phyloP scores from a whole-genome alignment of 92 coral and sea anemone genomes.

The Porites evermanni region DNA sequence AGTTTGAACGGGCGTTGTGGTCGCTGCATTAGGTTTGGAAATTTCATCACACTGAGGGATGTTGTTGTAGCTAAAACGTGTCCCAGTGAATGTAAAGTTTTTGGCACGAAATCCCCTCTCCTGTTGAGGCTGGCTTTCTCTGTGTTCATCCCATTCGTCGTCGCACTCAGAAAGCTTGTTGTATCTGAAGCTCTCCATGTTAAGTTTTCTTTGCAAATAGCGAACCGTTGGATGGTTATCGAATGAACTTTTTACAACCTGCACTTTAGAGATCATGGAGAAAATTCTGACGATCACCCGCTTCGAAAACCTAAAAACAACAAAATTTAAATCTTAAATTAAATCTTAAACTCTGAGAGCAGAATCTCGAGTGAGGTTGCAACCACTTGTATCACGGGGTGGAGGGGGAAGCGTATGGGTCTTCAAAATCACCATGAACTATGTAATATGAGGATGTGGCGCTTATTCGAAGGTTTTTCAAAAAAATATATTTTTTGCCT shows the following conservation, averaged over 20 bases:
- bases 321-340: not conserved
- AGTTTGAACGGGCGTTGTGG: not conserved
- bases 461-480: no score
- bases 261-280: slow-evolving; percentile 28
- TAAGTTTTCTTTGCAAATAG: slow-evolving; percentile 14
- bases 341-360: no score
- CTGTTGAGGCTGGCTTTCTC: not conserved
- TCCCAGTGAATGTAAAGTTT: not conserved
- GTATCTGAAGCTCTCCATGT: slow-evolving; percentile 3
- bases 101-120: not conserved
- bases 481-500: no score
- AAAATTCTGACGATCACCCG: not conserved
- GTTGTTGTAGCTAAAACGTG: not conserved
- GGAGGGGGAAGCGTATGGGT: no score
- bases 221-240: slow-evolving; percentile 13
- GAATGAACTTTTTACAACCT: slow-evolving; percentile 1
- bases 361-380: no score
- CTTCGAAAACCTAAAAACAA: not conserved
- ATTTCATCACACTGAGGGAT: not conserved
- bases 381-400: no score
- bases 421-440: no score
- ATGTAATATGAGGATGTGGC: no score
- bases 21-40: not conserved
- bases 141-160: not conserved
- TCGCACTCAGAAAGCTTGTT: not conserved